Evolutionary conservation across 2,888 invertebrate genomes (phyloP).

Genomic region (Pachycephus smyrnensis): DNA sequence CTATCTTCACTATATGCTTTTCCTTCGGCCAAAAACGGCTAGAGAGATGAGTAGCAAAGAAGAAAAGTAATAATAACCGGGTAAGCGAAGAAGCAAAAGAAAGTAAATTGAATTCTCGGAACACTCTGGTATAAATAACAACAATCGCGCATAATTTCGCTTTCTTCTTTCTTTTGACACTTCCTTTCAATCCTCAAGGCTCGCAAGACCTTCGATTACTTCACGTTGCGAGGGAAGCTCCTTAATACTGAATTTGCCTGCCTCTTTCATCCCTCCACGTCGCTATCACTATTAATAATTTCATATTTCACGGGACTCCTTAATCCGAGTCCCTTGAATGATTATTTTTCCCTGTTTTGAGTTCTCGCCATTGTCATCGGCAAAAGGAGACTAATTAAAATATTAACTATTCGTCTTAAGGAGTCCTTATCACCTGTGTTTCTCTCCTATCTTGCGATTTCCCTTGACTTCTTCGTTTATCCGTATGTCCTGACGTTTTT

Average conservation of each 20-base stretch:
- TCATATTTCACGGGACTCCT: constrained; percentile 21
- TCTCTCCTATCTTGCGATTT: neutral
- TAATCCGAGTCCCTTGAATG: neutral
- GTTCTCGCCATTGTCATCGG: neutral
- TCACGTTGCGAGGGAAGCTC: constrained; percentile 21
- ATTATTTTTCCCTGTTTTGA: constrained; percentile 25
- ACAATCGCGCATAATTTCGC: neutral
- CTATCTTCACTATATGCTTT: neutral
- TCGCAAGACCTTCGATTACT: neutral
- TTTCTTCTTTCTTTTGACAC: neutral
- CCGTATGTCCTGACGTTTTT: neutral
- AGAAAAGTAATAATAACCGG: neutral
- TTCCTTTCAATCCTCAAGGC: neutral
- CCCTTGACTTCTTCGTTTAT: neutral
- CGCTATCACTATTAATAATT: constrained; percentile 32
- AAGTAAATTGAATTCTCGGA: neutral
- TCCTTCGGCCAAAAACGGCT: neutral
- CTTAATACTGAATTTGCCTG: constrained; percentile 27
- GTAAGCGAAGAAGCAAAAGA: neutral
- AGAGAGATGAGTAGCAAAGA: neutral
- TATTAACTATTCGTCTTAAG: neutral
- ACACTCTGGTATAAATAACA: neutral
- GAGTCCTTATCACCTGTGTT: neutral
- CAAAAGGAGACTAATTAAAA: neutral
- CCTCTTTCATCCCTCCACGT: constrained; percentile 8